phyloP scores from a whole-genome alignment of 2,113 vertebrate species.

The Pagrus major region DNA sequence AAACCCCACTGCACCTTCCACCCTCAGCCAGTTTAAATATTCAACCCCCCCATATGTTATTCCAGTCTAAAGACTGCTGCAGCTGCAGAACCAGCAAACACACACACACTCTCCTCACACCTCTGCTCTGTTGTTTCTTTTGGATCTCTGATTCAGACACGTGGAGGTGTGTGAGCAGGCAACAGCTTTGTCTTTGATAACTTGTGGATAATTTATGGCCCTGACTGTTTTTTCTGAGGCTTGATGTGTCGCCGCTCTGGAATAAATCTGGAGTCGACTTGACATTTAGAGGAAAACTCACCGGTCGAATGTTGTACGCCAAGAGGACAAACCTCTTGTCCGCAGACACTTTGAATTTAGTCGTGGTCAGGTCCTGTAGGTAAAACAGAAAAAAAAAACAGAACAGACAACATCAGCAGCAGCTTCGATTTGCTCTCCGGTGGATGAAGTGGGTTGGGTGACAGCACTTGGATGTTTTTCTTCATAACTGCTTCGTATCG shows the following conservation, averaged over 20 bases:
- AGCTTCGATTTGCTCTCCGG: background rate
- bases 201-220: conserved; percentile 44
- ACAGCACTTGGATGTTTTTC: background rate
- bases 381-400: background rate
- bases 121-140: conserved; percentile 35
- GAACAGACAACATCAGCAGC: background rate
- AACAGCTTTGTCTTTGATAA: conserved; percentile 50
- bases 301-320: conserved; percentile 83
- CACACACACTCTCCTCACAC: conserved; percentile 24
- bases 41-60: conserved; percentile 68
- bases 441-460: background rate
- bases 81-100: conserved; percentile 46
- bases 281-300: conserved; percentile 66
- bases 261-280: conserved; percentile 12
- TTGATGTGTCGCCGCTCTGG: background rate
- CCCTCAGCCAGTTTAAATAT: conserved; percentile 72
- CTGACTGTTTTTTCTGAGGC: conserved; percentile 17
- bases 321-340: conserved; percentile 85
- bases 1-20: conserved; percentile 26
- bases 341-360: conserved; percentile 82
- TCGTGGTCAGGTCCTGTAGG: conserved; percentile 69
- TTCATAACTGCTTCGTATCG: background rate
- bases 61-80: conserved; percentile 58
- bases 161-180: conserved; percentile 6
- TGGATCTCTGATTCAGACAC: conserved; percentile 44